Evolutionary conservation across 2,888 invertebrate genomes (phyloP), one percentile per base, ranked within the genome.

Genomic region (Odontothrips loti): DNA sequence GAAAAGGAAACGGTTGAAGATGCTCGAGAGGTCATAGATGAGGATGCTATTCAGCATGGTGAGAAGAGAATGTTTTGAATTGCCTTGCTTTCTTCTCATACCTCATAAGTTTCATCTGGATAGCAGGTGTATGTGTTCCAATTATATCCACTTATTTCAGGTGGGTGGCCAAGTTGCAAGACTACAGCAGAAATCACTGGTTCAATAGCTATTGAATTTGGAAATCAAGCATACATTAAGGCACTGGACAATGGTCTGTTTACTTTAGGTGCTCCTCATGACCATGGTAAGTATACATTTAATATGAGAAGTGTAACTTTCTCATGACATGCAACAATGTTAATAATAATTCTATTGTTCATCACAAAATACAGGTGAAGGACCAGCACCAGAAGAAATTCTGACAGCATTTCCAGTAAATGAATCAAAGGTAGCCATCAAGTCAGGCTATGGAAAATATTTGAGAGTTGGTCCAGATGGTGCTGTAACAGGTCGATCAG

Each of bases 371-470:
- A 43, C 43, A 85, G 85, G 92, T 0, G 96, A 96, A 80, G 94
- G 94, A 0, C 98, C 98, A 0, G 92, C 94, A 0, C 97, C 97
- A 0, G 97, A 98, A 87, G 98, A 99, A 89, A 94, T 99, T 82
- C 91, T 99, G 80, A 98, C 98, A 11, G 98, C 96, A 0, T 93
- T 98, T 84, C 93, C 93, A 27, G 92, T 97, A 0, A 94, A 93
- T 83, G 96, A 96, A 48, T 92, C 92, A 23, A 96, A 95, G 87
- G 91, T 98, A 84, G 96, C 98, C 0, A 90, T 99, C 20, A 99
- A 99, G 87, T 98, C 99, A 3, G 99, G 99, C 0, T 99, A 98
- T 87, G 97, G 96, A 47, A 99, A 99, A 87, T 99, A 98, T 87
- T 88, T 99, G 29, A 93, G 95, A 82, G 94, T 98, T 23, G 94